Percentiles rank a stretch among this genome's conserved stretches.
Evolutionary conservation across 2,888 invertebrate genomes (phyloP).

Genomic region (Lycophotia porphyrea): DNA sequence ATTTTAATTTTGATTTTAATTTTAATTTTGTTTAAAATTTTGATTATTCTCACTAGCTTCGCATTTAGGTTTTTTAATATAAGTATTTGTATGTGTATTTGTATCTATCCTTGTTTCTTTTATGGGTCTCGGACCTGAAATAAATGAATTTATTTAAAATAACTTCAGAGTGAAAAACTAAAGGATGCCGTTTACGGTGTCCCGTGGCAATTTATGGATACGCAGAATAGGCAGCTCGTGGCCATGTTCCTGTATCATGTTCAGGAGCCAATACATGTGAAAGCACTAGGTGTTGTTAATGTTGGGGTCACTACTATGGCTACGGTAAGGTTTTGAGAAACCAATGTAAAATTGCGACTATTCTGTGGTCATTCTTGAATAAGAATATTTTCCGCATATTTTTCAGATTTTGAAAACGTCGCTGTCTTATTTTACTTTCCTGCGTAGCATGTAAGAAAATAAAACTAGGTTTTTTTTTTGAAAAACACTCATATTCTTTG

Average conservation of each 20-base stretch:
- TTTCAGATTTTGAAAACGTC: slow-evolving; percentile 70
- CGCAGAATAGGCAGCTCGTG: slow-evolving; percentile 62
- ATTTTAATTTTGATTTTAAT: no score
- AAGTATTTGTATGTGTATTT: no score
- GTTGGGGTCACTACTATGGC: slow-evolving; percentile 75
- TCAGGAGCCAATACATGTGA: slow-evolving; percentile 69
- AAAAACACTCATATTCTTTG: neutral
- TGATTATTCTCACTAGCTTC: no score
- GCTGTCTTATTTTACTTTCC: slow-evolving; percentile 66
- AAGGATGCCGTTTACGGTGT: slow-evolving; percentile 69
- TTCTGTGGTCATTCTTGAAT: neutral
- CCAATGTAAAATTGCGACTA: neutral
- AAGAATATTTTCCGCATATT: slow-evolving; percentile 20
- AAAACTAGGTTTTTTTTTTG: neutral
- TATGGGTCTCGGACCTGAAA: no score
- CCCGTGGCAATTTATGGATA: slow-evolving; percentile 75
- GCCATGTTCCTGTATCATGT: slow-evolving; percentile 67
- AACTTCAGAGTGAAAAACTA: slow-evolving; percentile 68
- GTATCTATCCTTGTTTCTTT: no score
- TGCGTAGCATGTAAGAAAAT: slow-evolving; percentile 39
- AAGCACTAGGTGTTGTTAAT: slow-evolving; percentile 66
- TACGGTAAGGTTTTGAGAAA: slow-evolving; percentile 54
- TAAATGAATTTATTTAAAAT: no score
- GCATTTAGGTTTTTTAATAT: no score
- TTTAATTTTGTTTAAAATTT: no score